Evolutionary conservation across 2,888 invertebrate species (phyloP), one percentile per base, ranked within the genome.

Genomic region (Lepidocyrtinus sp.): DNA sequence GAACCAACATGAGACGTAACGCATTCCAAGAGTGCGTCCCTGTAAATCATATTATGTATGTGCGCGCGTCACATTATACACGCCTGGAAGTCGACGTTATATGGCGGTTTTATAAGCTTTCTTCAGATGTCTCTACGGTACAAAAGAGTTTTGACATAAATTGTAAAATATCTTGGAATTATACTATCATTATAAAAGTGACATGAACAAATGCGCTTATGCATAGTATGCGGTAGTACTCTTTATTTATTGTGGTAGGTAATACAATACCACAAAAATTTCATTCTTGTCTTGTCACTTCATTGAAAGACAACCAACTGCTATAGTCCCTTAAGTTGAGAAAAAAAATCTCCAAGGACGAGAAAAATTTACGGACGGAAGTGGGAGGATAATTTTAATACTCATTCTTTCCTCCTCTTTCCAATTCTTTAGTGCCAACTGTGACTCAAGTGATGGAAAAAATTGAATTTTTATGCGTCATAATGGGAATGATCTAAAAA

Each of bases 151-250:
- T n/a, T n/a, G n/a, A n/a, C n/a, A n/a, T n/a, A n/a, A n/a, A n/a
- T n/a, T n/a, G n/a, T n/a, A n/a, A n/a, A n/a, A n/a, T 21, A 19
- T 62, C 22, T 62, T 62, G 19, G 3, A 3, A 21, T 15, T 15
- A 21, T 21, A 9, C 1, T 73, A 64, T 65, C 25, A 50, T 74
- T 74, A 74, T 25, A 59, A 64, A 19, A 36, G 19, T 75, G 75
- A 75, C 75, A 63, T 24, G 17, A 61, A 75, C 55, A 75, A 75
- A 75, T 75, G 69, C 45, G 46, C 65, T 61, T 75, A 75, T 75
- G 75, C 62, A 69, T 68, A 75, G 46, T 67, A 75, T 75, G 75
- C 21, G 75, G 67, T n/a, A 27, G 55, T 36, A 36, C 36, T 36
- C 36, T 7, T 36, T 36, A 36, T 36, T 36, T 36, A 36, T 36